These are phyloP conservation scores for Larimichthys polyactis DNA, from an alignment of 2,113 vertebrate genomes.

Conservation along the genomic window DNA sequence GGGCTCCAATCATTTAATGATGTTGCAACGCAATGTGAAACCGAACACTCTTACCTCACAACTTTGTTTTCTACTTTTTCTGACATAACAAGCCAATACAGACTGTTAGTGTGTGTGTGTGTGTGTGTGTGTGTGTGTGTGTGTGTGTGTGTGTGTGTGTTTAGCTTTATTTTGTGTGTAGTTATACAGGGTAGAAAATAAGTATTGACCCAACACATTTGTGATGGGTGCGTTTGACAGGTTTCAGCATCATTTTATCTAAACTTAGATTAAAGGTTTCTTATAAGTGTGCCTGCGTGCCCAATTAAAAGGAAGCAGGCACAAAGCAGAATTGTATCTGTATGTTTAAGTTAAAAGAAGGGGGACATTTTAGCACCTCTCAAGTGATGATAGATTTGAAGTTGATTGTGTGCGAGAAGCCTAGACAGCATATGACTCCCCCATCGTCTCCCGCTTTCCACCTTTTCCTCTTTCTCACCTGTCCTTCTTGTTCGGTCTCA, in stretches of 20 bases:
- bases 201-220: neutral
- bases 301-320: neutral
- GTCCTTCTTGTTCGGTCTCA: conserved; percentile 15
- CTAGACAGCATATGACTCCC: conserved; percentile 3
- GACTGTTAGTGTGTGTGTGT: conserved; percentile 9
- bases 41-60: conserved; percentile 17
- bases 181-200: conserved; percentile 1
- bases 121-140: neutral
- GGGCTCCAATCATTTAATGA: conserved; percentile 45
- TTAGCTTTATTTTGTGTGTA: conserved; percentile 15
- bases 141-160: too few species aligned
- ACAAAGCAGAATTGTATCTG: neutral
- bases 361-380: neutral
- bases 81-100: conserved; percentile 42
- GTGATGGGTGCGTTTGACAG: conserved; percentile 26
- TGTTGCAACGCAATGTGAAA: conserved; percentile 43
- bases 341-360: conserved; percentile 3
- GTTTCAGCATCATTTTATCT: conserved; percentile 19
- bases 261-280: neutral
- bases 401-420: conserved; percentile 20
- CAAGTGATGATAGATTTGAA: conserved; percentile 24
- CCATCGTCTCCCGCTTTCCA: neutral
- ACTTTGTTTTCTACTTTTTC: conserved; percentile 46
- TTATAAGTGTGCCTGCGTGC: neutral
- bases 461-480: conserved; percentile 46